Evolutionary conservation across 53 echinoderm and acorn worm species (phyloP).

Genomic region (Temnopleurus reevesii): DNA sequence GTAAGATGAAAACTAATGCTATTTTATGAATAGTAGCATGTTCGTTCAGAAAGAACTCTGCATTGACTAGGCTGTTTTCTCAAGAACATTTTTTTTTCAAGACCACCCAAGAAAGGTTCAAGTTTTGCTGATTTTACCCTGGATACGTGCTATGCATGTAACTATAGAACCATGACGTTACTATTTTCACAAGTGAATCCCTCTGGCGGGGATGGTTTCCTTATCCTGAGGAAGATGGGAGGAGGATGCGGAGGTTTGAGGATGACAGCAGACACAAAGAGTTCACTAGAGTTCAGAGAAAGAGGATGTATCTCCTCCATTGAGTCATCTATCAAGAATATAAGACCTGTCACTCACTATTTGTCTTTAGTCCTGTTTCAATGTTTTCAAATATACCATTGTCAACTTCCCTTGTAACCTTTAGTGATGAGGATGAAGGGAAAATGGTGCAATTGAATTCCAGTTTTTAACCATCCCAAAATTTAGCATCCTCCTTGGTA

Average conservation of each 20-base stretch:
- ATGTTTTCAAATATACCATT: not conserved
- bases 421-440: no score
- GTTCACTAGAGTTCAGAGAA: conserved; percentile 39
- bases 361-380: not conserved
- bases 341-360: conserved; percentile 20
- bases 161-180: conserved; percentile 25
- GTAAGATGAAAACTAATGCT: no score
- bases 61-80: no score
- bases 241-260: not conserved
- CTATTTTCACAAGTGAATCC: conserved; percentile 25
- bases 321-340: conserved; percentile 20
- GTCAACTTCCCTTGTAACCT: conserved; percentile 15
- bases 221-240: not conserved
- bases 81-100: conserved; percentile 2
- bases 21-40: no score
- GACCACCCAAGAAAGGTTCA: conserved; percentile 42
- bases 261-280: not conserved
- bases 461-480: no score
- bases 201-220: not conserved
- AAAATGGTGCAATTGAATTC: no score
- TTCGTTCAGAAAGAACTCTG: no score
- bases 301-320: not conserved
- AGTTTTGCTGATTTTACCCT: conserved; percentile 29
- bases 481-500: no score
- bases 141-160: conserved; percentile 9